Evolutionary conservation across 2,797 vertebrate species (phyloP).

Genomic region (Carcharodon carcharias): DNA sequence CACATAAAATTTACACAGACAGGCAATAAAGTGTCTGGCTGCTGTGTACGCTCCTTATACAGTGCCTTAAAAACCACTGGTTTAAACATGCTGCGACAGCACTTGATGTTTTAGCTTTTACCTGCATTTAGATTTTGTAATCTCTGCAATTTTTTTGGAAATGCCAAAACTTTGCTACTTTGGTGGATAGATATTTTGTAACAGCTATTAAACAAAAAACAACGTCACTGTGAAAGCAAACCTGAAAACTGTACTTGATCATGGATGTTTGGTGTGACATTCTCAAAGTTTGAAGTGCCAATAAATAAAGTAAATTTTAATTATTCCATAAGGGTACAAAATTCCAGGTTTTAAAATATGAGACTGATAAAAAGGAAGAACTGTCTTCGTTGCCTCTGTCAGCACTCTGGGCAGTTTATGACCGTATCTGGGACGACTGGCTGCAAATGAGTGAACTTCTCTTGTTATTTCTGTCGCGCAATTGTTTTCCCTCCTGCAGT

Average conservation of each 20-base stretch:
- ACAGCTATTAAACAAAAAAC: not conserved
- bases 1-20: slow-evolving; percentile 32
- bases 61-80: not conserved
- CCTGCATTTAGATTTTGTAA: not conserved
- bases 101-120: not conserved
- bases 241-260: slow-evolving; percentile 17
- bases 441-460: slow-evolving; percentile 20
- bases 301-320: not conserved
- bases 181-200: not conserved
- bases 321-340: not conserved
- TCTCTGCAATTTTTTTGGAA: not conserved
- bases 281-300: not conserved
- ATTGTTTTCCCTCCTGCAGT: slow-evolving; percentile 5
- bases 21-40: slow-evolving; percentile 30
- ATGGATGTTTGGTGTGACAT: not conserved
- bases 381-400: too few relatives aligned
- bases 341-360: not conserved
- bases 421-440: not conserved
- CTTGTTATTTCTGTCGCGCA: not conserved
- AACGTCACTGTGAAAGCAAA: not conserved
- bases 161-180: not conserved
- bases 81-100: not conserved
- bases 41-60: not conserved
- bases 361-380: not conserved
- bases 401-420: not conserved